Evolutionary conservation across 2,888 invertebrate species (phyloP), one percentile per base, ranked within the genome.

Genomic region (Pelosia muscerda): DNA sequence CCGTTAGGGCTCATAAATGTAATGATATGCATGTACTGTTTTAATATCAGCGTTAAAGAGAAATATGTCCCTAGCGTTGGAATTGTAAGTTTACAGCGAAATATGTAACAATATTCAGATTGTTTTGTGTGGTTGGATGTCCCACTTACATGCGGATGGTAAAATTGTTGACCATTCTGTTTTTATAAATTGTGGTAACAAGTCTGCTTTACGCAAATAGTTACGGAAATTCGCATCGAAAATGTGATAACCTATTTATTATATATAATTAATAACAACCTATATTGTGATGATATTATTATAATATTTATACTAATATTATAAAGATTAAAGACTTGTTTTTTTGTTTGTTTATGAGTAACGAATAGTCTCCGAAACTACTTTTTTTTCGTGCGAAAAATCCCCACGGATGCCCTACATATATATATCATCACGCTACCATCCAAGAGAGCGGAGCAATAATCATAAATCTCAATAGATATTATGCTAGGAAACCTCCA

Each of bases 1-100:
- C 68, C 68, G 56, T 22, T 38, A 65, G 68, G 68, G 53, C 68
- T 61, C 68, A 61, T 69, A 65, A 65, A 49, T 42, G 31, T 61
- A 56, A 69, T 69, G 34, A 42, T 65, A 65, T 65, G 56, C 57
- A 61, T 56, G 64, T 68, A 61, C 54, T 38, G 22, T 63, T 63
- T 62, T 63, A 63, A 54, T 63, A 63, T 54, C 28, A 34, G 28
- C 34, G 26, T 60, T 66, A 54, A 11, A 60, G 34, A 38, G 60
- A 60, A 38, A 63, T 63, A 68, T 55, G 63, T 59, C 38, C 63
- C 59, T 19, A 19, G 38, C 38, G 28, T 34, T 49, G 61, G 22
- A n/a, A 28, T 59, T 64, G 58, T 28, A 23, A 65, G n/a, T 65
- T 53, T 22, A 19, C 23, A 49, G 6, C n/a, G 25, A 38, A 63